Base-by-base conservation (phyloP, 2,888 invertebrate species). In the Zele albiditarsus region DNA sequence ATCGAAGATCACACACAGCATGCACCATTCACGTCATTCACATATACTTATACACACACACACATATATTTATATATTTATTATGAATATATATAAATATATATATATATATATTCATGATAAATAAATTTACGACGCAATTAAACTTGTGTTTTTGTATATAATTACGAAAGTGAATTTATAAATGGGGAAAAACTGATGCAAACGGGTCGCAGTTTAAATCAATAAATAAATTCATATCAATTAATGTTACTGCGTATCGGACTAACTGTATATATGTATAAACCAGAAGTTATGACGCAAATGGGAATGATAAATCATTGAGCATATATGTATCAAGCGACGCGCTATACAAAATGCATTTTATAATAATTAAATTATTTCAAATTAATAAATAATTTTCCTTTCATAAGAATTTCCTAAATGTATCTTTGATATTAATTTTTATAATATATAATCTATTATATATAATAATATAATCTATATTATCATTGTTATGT, bases 131-230 rank as follows among this genome's bases (percentile, higher is more conserved):
- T 20, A 53, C 4, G 53, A 53, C 53, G 53, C 53, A 53, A 20
- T 53, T 53, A 8, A 53, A 53, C 20, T 53, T 53, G 23, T 53
- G n/a, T 53, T 53, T n/a, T 38, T 6, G 38, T 38, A 53, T 53
- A n/a, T 53, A 53, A 53, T 53, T 53, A 20, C 33, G 63, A 58
- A 72, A 66, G 31, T 65, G 53, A 66, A 72, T 72, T 72, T 57
- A n/a, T 63, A 46, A 25, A 57, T 42, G 57, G 38, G 65, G 66
- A 20, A 53, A 53, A 53, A 20, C 2, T 20, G 53, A 53, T 46
- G 46, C 16, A 5, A 33, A 23, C 31, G 53, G 68, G 53, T 57
- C 68, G 31, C 23, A 53, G 31, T 16, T 68, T 31, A 57, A 31
- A 68, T 68, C 57, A 53, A 68, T 57, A 68, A 68, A 68, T 68